phyloP scores from a whole-genome alignment of 2,888 invertebrate genomes.

The Eupelmus urozonus region DNA sequence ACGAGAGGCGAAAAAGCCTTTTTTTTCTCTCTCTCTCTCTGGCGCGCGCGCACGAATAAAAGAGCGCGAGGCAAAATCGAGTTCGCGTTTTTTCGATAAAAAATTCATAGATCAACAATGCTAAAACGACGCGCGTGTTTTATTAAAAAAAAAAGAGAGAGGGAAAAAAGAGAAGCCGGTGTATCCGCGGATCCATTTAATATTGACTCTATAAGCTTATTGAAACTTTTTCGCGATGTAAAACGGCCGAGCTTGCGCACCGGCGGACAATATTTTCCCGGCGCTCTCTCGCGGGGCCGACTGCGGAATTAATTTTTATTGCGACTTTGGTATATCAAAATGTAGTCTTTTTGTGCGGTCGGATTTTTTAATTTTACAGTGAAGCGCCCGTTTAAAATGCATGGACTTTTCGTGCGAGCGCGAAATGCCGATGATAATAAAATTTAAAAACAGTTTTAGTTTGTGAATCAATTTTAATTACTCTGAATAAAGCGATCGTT shows the following conservation, averaged over 20 bases:
- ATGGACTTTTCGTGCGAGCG: no score
- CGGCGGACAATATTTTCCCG: constrained; percentile 18
- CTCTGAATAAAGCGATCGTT: no score
- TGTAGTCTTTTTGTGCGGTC: no score
- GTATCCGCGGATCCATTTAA: constrained; percentile 13
- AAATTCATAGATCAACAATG: constrained; percentile 32
- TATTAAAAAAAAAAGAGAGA: constrained; percentile 12
- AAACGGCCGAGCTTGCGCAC: neutral
- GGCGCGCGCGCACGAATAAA: constrained; percentile 6
- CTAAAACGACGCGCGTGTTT: constrained; percentile 1
- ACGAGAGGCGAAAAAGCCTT: neutral
- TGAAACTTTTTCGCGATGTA: constrained; percentile 21
- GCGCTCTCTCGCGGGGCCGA: neutral
- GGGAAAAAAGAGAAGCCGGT: neutral
- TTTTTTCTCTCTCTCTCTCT: no score
- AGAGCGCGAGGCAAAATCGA: constrained; percentile 15
- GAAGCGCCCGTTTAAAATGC: no score
- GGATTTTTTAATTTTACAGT: no score
- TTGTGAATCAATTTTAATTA: no score
- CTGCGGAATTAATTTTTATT: constrained; percentile 22
- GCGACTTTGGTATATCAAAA: neutral
- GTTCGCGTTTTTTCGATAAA: constrained; percentile 15
- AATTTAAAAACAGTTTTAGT: no score
- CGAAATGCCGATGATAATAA: no score
- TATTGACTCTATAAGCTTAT: constrained; percentile 32